These are phyloP conservation scores for Cryptus viduatorius DNA, from an alignment of 2,888 invertebrate genomes.

Conservation along the genomic window DNA sequence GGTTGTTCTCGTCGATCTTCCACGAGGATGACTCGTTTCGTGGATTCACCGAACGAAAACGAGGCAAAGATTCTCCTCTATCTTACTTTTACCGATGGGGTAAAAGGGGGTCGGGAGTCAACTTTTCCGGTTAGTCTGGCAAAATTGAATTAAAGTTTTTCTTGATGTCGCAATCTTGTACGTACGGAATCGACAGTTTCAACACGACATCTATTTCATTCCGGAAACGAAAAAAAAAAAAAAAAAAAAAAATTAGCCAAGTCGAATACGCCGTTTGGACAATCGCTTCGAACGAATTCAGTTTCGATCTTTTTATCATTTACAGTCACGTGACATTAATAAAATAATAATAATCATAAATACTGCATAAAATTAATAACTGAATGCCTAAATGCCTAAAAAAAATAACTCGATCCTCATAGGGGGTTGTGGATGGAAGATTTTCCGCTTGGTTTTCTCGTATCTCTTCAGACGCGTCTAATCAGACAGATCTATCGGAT, in stretches of 20 bases:
- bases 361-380: no score
- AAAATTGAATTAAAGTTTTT: constrained; percentile 22
- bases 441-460: not conserved
- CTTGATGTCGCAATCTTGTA: no score
- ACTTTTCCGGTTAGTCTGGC: constrained; percentile 27
- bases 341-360: no score
- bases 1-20: constrained; percentile 18
- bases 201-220: no score
- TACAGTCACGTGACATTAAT: no score
- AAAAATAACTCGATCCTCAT: not conserved
- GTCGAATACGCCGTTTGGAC: no score
- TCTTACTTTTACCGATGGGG: no score
- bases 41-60: constrained; percentile 14
- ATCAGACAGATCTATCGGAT: constrained; percentile 1
- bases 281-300: no score
- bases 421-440: not conserved
- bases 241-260: no score
- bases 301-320: no score
- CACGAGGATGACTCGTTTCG: constrained; percentile 19
- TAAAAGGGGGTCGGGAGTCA: not conserved
- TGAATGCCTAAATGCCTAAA: not conserved
- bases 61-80: constrained; percentile 21
- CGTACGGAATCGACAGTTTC: no score
- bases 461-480: not conserved
- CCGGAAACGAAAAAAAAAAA: no score